These are phyloP conservation scores for Sebastes schlegelii DNA, from an alignment of 2,113 vertebrate species.

Conservation along the genomic window DNA sequence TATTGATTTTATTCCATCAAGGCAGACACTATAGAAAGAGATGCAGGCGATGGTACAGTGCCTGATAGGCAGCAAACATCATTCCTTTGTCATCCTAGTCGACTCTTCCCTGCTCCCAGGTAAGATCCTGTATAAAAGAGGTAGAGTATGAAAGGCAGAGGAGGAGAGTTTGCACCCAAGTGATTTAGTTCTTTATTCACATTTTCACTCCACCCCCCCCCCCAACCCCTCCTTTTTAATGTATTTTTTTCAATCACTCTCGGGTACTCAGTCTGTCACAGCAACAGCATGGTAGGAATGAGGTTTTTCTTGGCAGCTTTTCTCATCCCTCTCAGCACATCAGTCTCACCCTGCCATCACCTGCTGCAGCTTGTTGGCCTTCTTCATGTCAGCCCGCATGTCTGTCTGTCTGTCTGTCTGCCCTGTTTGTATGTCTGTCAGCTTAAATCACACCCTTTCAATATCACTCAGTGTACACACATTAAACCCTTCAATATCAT, in stretches of 20 bases:
- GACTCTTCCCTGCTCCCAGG: conserved; percentile 42
- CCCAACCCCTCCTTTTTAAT: not conserved
- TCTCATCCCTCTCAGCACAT: conserved; percentile 58
- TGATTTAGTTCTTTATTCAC: conserved; percentile 49
- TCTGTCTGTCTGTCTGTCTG: not conserved
- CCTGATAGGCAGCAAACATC: not conserved
- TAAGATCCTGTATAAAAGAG: conserved; percentile 31
- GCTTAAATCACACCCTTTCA: conserved; percentile 3
- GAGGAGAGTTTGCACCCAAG: conserved; percentile 37
- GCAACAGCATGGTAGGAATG: conserved; percentile 64
- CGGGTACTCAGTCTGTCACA: conserved; percentile 46
- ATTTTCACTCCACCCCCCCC: not conserved
- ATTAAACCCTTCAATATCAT: not conserved
- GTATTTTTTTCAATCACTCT: conserved; percentile 40
- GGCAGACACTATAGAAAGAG: not conserved
- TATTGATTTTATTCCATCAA: not conserved
- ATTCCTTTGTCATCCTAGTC: conserved; percentile 19
- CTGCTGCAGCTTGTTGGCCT: conserved; percentile 34
- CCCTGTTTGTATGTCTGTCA: not conserved
- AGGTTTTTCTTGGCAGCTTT: conserved; percentile 71
- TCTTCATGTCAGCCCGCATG: not conserved
- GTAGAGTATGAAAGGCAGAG: conserved; percentile 28
- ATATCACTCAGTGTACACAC: not conserved
- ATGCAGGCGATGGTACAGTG: not conserved
- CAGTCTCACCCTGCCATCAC: conserved; percentile 36